These are phyloP conservation scores for Pseudococcus jackbeardsleyi DNA, from an alignment of 2,888 invertebrate species.

Conservation along the genomic window DNA sequence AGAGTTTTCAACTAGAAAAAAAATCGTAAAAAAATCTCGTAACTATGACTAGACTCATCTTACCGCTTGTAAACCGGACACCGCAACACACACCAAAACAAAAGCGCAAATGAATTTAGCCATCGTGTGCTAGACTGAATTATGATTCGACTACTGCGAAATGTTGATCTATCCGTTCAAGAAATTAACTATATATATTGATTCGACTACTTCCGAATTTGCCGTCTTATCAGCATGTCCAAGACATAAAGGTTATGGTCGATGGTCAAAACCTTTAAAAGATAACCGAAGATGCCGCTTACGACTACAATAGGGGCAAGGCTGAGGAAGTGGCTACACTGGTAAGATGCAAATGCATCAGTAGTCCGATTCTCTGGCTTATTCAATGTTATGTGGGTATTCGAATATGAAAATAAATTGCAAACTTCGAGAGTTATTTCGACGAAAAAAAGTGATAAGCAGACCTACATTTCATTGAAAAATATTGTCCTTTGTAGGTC, in stretches of 20 bases:
- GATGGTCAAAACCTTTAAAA: constrained; percentile 62
- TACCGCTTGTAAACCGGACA: constrained; percentile 39
- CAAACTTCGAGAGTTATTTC: background rate
- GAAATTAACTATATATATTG: constrained; percentile 32
- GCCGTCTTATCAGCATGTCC: constrained; percentile 53
- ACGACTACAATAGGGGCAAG: constrained; percentile 59
- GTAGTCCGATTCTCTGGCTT: background rate
- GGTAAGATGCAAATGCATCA: constrained; percentile 62
- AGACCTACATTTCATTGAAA: constrained; percentile 63
- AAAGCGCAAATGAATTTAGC: constrained; percentile 20
- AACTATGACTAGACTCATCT: background rate
- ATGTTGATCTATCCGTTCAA: background rate
- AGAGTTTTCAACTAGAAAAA: background rate
- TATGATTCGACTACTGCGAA: constrained; percentile 43
- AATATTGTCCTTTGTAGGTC: constrained; percentile 59
- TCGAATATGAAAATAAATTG: constrained; percentile 61
- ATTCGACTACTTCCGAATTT: constrained; percentile 54
- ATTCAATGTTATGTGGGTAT: constrained; percentile 65
- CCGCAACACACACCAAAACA: constrained; percentile 31
- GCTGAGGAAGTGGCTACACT: constrained; percentile 61
- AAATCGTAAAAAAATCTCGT: background rate
- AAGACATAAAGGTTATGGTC: constrained; percentile 62
- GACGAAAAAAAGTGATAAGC: constrained; percentile 56
- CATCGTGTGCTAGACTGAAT: background rate
- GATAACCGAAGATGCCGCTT: constrained; percentile 44